Evolutionary conservation across 2,888 invertebrate species (phyloP), one percentile per base, ranked within the genome.

Genomic region (Eutolmus rufibarbis): DNA sequence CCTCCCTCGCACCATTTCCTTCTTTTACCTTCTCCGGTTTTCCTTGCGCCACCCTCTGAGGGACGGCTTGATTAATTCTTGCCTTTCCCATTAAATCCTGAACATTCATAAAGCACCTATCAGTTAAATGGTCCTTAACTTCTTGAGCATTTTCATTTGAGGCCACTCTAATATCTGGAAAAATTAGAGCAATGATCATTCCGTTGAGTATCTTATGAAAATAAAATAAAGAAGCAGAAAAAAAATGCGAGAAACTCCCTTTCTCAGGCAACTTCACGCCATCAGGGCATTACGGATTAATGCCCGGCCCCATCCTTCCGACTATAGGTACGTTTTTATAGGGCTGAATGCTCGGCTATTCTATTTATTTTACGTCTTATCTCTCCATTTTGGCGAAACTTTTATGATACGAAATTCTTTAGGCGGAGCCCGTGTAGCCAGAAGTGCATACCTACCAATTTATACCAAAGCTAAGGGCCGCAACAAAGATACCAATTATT

Each of bases 141-240:
- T 81, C 81, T 51, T 31, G 51, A 19, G 57, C 34, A 19, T 81
- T 81, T 81, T 56, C 81, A 81, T 81, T 56, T 5, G 14, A 14
- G 81, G 12, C 31, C 9, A 56, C 31, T 81, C 28, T 37, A 51
- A 81, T 81, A 81, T 81, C 81, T 81, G 81, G n/a, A 81, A 81
- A 57, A 81, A 81, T 81, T 81, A 81, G 31, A 81, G 81, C 51
- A 81, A 81, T 81, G 56, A 81, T 81, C 81, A 81, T 81, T 81
- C 57, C 46, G 81, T 81, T 81, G 81, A 81, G 56, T 81, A 81
- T 81, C 81, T 56, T 81, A 8, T 5, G 57, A 51, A 56, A 66
- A 81, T 81, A 81, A 51, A 81, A 16, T 16, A 28, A 3, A 1
- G 66, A 8, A 56, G 56, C 2, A 7, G 66, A 19, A 46, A 46